A percentile compares a stretch with the other conserved stretches of the same genome.
phyloP scores from a whole-genome alignment of 2,888 invertebrate genomes.

The Mechanitis messenoides region DNA sequence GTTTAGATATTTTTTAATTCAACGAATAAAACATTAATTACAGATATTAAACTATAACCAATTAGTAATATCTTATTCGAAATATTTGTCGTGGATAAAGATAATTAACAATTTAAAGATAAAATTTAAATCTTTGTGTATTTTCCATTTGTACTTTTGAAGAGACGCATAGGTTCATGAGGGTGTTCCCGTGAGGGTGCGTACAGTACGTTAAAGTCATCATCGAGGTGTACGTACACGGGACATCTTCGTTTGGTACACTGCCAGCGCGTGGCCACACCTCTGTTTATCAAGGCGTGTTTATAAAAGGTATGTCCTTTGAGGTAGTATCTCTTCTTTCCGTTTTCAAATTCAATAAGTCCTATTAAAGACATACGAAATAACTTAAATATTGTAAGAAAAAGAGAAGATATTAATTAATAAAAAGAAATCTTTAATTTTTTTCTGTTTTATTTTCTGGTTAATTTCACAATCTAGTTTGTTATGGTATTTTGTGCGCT shows the following conservation, averaged over 20 bases:
- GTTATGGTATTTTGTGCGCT: no score
- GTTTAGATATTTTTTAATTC: no score
- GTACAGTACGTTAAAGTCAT: slow-evolving; percentile 8
- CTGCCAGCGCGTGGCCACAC: slow-evolving; percentile 9
- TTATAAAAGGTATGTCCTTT: slow-evolving; percentile 14
- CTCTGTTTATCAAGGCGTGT: slow-evolving; percentile 6
- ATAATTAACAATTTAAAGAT: background rate
- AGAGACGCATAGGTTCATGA: slow-evolving; percentile 9
- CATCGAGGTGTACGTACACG: slow-evolving; percentile 20
- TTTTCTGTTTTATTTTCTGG: no score
- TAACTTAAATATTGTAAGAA: no score
- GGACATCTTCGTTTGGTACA: slow-evolving; percentile 11
- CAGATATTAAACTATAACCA: no score
- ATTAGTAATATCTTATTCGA: no score
- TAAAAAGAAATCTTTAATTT: no score
- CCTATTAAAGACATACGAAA: slow-evolving; percentile 6
- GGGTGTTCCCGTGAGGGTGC: slow-evolving; percentile 7
- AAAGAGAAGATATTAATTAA: no score
- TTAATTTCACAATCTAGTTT: no score
- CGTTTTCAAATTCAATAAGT: slow-evolving; percentile 4
- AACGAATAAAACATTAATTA: no score
- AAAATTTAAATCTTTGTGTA: slow-evolving; percentile 3
- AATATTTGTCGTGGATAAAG: no score
- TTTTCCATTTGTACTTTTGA: background rate
- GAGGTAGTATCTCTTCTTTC: slow-evolving; percentile 8